phyloP scores from a whole-genome alignment of 2,888 invertebrate genomes.

The Caenorhabditis japonica region DNA sequence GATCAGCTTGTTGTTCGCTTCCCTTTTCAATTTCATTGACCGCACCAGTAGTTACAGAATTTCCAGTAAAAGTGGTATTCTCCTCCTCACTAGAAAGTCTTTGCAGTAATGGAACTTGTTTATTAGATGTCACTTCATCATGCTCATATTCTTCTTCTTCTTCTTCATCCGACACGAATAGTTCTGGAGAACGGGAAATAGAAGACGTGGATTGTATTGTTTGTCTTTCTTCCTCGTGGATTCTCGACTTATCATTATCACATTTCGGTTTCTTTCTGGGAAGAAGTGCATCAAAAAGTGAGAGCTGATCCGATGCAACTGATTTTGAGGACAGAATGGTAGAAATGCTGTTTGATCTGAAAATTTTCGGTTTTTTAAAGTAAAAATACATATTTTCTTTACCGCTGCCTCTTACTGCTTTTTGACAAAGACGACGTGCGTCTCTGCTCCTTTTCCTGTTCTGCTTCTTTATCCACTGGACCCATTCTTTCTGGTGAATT shows the following conservation, averaged over 20 bases:
- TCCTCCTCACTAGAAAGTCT: slow-evolving; percentile 23
- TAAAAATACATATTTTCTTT: too few relatives aligned
- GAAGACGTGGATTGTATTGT: not conserved
- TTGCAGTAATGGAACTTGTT: slow-evolving; percentile 6
- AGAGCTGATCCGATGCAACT: slow-evolving; percentile 3
- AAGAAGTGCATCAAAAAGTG: slow-evolving; percentile 19
- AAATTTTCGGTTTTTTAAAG: too few relatives aligned
- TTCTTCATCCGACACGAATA: slow-evolving; percentile 18
- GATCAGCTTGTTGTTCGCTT: too few relatives aligned
- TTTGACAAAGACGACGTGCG: too few relatives aligned
- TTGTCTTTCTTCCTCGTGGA: too few relatives aligned
- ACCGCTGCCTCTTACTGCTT: too few relatives aligned
- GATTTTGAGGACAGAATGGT: slow-evolving; percentile 14
- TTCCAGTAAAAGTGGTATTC: not conserved
- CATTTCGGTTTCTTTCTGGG: slow-evolving; percentile 3
- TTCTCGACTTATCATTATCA: not conserved
- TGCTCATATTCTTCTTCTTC: slow-evolving; percentile 5
- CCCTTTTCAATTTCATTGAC: not conserved
- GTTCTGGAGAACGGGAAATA: slow-evolving; percentile 18
- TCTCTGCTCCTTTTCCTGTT: too few relatives aligned
- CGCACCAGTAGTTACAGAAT: too few relatives aligned
- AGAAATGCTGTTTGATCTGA: not conserved
- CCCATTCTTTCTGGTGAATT: too few relatives aligned
- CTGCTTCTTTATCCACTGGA: not conserved
- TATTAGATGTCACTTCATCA: not conserved